A percentile compares a stretch with the other conserved stretches of the same genome.
These are phyloP conservation scores for human DNA, from an alignment of 2,113 vertebrate species.

Conservation along the genomic window DNA sequence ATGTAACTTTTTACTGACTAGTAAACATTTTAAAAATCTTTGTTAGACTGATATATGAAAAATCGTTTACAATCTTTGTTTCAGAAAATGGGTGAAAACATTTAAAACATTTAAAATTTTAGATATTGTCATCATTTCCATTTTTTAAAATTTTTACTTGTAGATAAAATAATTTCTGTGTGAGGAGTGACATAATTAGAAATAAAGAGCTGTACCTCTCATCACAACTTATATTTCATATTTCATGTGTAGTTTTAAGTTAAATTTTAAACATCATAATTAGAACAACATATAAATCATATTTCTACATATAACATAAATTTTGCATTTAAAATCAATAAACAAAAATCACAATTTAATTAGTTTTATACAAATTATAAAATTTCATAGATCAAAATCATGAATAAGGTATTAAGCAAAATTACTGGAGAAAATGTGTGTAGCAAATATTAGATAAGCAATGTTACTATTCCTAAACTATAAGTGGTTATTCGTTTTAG, in stretches of 20 bases:
- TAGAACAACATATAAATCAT: background rate
- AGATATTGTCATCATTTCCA: background rate
- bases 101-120: slow-evolving; percentile 7
- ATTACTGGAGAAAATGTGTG: background rate
- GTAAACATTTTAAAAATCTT: background rate
- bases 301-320: background rate
- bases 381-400: background rate
- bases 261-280: background rate
- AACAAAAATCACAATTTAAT: background rate
- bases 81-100: background rate
- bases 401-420: background rate
- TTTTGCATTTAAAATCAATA: background rate
- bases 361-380: background rate
- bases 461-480: background rate
- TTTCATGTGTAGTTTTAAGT: background rate
- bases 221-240: background rate
- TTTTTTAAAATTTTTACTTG: background rate
- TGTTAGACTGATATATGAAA: background rate
- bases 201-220: background rate
- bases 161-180: background rate
- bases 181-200: background rate
- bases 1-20: background rate
- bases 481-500: background rate
- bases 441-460: background rate
- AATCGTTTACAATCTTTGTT: background rate